Evolutionary conservation across 2,888 invertebrate genomes (phyloP).

Genomic region (Epistrophe eligans): DNA sequence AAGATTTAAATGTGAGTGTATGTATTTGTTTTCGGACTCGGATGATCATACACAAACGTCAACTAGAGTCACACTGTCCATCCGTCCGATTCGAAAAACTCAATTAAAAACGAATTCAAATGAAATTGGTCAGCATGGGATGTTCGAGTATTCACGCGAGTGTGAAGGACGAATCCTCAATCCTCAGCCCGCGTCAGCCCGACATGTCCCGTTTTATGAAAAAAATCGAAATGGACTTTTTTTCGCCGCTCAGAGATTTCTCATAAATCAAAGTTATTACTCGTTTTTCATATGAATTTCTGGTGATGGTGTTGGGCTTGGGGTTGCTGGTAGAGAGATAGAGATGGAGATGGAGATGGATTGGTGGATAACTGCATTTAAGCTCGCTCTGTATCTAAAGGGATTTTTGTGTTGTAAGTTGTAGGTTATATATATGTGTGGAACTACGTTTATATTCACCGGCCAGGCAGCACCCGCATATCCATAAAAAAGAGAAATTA

Average conservation of each 20-base stretch:
- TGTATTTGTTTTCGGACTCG: conserved; percentile 9
- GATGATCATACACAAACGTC: conserved; percentile 49
- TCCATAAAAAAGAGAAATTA: conserved; percentile 67
- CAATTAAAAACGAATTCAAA: conserved; percentile 71
- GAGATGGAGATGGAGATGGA: conserved; percentile 50
- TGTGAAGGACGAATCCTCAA: conserved; percentile 11
- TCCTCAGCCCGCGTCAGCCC: not conserved
- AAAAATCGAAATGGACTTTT: conserved; percentile 62
- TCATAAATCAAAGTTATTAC: conserved; percentile 73
- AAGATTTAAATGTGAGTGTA: conserved; percentile 23
- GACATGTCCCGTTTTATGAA: conserved; percentile 10
- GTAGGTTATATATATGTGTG: not conserved
- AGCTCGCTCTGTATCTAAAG: conserved; percentile 36
- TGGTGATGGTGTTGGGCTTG: not conserved
- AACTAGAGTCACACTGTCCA: conserved; percentile 10
- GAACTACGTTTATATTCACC: conserved; percentile 50
- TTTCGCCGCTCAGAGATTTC: conserved; percentile 54
- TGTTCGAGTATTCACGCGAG: not conserved
- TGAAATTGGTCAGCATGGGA: conserved; percentile 29
- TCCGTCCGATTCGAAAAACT: conserved; percentile 60
- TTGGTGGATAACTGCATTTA: conserved; percentile 70
- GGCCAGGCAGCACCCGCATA: conserved; percentile 30
- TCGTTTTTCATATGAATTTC: conserved; percentile 64
- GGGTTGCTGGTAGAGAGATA: not conserved
- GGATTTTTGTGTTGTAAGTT: conserved; percentile 1